phyloP scores from a whole-genome alignment of 1,140 invertebrate species.

The Microvelia longipes region DNA sequence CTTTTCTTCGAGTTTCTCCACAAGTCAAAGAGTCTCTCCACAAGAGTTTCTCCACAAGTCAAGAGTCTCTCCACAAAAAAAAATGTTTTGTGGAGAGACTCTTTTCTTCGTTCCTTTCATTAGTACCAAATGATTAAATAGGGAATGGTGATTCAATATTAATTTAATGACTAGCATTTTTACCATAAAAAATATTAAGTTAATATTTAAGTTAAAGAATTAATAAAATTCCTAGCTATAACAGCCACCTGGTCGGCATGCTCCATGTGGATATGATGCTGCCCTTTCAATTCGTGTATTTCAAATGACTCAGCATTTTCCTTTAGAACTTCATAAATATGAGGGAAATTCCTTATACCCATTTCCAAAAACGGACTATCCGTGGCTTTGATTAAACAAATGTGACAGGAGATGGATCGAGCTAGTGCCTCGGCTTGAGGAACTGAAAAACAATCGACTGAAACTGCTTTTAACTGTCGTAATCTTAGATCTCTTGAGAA shows the following conservation, averaged over 20 bases:
- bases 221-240: not conserved
- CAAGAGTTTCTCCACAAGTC: too few relatives aligned
- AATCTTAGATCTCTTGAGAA: slow-evolving; percentile 47
- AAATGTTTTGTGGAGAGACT: too few relatives aligned
- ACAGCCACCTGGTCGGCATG: slow-evolving; percentile 47
- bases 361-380: slow-evolving; percentile 48
- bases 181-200: too few relatives aligned
- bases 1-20: too few relatives aligned
- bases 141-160: too few relatives aligned
- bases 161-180: too few relatives aligned
- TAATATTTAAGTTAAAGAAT: not conserved
- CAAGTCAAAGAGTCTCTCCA: too few relatives aligned
- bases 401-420: slow-evolving; percentile 49
- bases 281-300: slow-evolving; percentile 54
- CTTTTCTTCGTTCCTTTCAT: too few relatives aligned
- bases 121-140: too few relatives aligned
- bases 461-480: slow-evolving; percentile 34
- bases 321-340: slow-evolving; percentile 47
- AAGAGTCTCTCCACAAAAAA: too few relatives aligned
- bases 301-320: slow-evolving; percentile 39
- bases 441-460: slow-evolving; percentile 45
- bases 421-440: slow-evolving; percentile 53
- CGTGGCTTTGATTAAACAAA: slow-evolving; percentile 54
- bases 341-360: slow-evolving; percentile 41
- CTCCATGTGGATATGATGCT: slow-evolving; percentile 71